A percentile compares a stretch with the other conserved stretches of the same genome.
Evolutionary conservation across 2,797 vertebrate species (phyloP).

Genomic region (Parambassis ranga): DNA sequence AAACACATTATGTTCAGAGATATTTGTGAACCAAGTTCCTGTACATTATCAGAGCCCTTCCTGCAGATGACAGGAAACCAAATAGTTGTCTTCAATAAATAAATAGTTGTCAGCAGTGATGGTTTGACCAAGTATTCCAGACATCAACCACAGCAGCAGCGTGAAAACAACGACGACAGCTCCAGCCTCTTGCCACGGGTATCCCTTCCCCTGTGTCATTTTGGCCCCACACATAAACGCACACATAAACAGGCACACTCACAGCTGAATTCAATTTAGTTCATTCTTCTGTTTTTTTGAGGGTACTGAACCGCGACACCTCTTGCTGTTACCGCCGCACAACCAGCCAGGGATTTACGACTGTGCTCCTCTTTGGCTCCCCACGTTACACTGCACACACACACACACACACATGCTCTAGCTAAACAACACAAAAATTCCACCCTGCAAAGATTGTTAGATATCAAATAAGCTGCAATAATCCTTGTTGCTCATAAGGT

Average conservation of each 20-base stretch:
- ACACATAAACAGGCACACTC: conserved; percentile 13
- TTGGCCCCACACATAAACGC: conserved; percentile 38
- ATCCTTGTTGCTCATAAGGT: no score
- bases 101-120: conserved; percentile 24
- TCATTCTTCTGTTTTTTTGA: conserved; percentile 49
- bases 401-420: neutral
- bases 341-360: conserved; percentile 46
- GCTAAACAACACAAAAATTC: no score
- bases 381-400: neutral
- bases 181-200: conserved; percentile 23
- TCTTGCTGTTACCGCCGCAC: conserved; percentile 36
- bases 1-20: no score
- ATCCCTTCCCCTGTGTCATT: conserved; percentile 44
- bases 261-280: conserved; percentile 61
- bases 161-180: conserved; percentile 57
- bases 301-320: conserved; percentile 53
- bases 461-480: no score
- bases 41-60: conserved; percentile 8
- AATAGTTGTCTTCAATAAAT: conserved; percentile 25
- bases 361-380: neutral
- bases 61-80: conserved; percentile 35
- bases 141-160: conserved; percentile 37
- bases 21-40: neutral
- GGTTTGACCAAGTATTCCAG: conserved; percentile 45
- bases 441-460: no score